These are phyloP conservation scores for Pangasius sanitwongsei DNA, from an alignment of 2,797 vertebrate species.

Conservation along the genomic window DNA sequence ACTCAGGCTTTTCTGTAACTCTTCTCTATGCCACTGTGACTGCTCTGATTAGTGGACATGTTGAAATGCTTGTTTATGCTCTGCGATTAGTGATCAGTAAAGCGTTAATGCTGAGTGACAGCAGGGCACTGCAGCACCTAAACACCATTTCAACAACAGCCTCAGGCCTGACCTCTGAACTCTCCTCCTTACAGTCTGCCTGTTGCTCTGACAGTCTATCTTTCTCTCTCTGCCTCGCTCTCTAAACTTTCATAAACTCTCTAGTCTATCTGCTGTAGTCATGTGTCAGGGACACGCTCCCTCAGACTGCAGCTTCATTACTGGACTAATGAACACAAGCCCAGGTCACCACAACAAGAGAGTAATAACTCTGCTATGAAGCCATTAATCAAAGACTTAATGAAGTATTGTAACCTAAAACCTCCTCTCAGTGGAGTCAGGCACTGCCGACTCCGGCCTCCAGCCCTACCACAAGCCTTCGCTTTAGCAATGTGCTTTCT, in stretches of 20 bases:
- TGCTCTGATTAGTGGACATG: conserved; percentile 47
- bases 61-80: conserved; percentile 39
- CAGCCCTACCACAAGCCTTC: conserved; percentile 35
- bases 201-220: conserved; percentile 22
- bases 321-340: conserved; percentile 61
- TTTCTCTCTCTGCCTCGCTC: conserved; percentile 13
- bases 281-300: conserved; percentile 59
- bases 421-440: conserved; percentile 47
- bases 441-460: conserved; percentile 32
- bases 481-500: conserved; percentile 27
- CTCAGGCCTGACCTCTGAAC: conserved; percentile 59
- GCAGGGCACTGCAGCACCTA: conserved; percentile 43
- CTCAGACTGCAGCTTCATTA: conserved; percentile 62
- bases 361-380: conserved; percentile 60
- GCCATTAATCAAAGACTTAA: conserved; percentile 62
- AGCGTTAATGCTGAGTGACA: conserved; percentile 48
- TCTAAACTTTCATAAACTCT: conserved; percentile 60
- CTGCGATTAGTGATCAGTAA: conserved; percentile 48
- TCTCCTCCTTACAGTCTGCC: conserved; percentile 40
- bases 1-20: conserved; percentile 20
- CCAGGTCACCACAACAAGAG: conserved; percentile 61
- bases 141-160: conserved; percentile 57
- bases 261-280: conserved; percentile 55
- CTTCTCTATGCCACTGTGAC: conserved; percentile 22
- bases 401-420: conserved; percentile 59